Conservation (phyloP, 2,888 invertebrate genomes). For the Acholoe squamosa region DNA sequence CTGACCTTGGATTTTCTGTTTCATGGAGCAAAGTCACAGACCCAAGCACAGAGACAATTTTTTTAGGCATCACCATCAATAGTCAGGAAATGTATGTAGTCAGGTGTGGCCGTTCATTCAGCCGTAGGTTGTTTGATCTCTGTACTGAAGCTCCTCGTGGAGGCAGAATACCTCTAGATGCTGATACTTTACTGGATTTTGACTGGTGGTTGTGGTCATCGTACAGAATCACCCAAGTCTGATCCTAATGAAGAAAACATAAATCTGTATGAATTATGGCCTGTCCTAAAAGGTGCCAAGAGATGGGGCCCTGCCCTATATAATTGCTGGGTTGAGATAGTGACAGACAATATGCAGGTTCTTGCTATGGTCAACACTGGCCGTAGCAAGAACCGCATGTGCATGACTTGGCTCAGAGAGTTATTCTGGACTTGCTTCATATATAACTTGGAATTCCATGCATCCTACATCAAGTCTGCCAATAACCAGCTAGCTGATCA, state of each 20-base stretch:
- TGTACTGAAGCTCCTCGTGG: too few relatives aligned
- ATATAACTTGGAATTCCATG: neutral
- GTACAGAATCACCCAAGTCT: too few relatives aligned
- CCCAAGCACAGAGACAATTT: neutral
- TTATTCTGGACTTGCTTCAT: neutral
- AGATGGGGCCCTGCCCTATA: neutral
- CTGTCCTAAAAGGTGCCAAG: neutral
- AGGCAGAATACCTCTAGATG: too few relatives aligned
- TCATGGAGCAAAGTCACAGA: neutral
- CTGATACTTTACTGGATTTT: too few relatives aligned
- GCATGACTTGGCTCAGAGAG: neutral
- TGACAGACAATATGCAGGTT: neutral
- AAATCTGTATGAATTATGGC: neutral
- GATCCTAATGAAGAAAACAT: neutral
- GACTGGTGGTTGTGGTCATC: neutral
- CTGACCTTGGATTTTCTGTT: neutral
- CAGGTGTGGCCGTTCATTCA: too few relatives aligned
- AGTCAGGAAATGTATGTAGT: neutral
- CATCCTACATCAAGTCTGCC: neutral
- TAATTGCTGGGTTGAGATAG: neutral
- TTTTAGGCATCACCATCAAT: neutral
- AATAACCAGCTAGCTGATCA: neutral
- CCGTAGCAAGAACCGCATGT: constrained; percentile 1
- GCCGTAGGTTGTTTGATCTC: too few relatives aligned
- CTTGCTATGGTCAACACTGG: neutral